Percentiles rank a stretch among this genome's conserved stretches.
Evolutionary conservation across 35 echinoderm and acorn worm species (phyloP).

Genomic region (Ophioderma brevispina): DNA sequence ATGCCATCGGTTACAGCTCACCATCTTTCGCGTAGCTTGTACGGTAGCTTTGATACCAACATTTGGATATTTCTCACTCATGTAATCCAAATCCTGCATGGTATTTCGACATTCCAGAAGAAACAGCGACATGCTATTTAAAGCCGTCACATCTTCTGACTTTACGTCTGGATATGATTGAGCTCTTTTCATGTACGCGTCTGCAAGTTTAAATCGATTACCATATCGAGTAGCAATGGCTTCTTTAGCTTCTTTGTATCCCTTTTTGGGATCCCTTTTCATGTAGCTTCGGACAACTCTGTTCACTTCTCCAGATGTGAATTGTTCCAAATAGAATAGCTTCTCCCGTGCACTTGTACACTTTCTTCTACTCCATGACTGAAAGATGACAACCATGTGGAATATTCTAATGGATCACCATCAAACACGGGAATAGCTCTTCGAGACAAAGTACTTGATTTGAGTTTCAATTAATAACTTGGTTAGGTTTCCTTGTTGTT

Average conservation of each 20-base stretch:
- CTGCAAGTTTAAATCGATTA: not conserved
- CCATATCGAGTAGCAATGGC: constrained; percentile 2
- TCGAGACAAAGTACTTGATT: not conserved
- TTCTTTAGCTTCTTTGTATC: constrained; percentile 6
- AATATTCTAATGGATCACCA: constrained; percentile 8
- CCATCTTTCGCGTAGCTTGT: constrained; percentile 9
- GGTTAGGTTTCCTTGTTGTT: constrained; percentile 10
- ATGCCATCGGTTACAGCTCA: not conserved
- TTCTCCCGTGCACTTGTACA: not conserved
- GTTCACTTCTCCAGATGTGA: constrained; percentile 11
- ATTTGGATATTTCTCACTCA: constrained; percentile 2
- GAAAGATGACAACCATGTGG: not conserved
- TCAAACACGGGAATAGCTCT: not conserved
- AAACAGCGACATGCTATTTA: constrained; percentile 21
- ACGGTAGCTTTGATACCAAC: not conserved
- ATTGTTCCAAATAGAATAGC: constrained; percentile 16
- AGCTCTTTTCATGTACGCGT: not conserved
- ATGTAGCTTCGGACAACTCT: constrained; percentile 1
- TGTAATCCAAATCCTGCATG: not conserved
- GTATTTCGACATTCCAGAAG: not conserved
- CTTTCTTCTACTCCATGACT: not conserved
- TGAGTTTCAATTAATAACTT: not conserved
- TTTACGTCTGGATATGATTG: not conserved
- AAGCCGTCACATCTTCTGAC: not conserved
- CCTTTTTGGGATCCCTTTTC: not conserved